Percentiles rank a stretch among this genome's conserved stretches.
Evolutionary conservation across 2,797 vertebrate genomes (phyloP).

Genomic region (Clamator glandarius): DNA sequence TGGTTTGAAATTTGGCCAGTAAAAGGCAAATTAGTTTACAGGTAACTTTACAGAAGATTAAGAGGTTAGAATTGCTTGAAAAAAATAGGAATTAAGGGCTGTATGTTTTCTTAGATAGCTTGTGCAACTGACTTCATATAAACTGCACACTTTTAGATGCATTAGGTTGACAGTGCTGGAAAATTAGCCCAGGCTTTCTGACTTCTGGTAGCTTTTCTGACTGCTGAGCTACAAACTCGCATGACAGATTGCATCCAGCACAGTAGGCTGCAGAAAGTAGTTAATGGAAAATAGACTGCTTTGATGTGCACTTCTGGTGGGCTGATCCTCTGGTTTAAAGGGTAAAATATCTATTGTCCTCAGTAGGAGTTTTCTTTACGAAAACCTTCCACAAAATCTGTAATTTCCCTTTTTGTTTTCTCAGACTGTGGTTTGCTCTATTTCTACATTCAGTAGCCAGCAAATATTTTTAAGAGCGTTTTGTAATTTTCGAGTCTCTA

Average conservation of each 20-base stretch:
- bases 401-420: constrained; percentile 62
- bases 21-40: background rate
- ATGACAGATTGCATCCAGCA: constrained; percentile 68
- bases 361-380: constrained; percentile 46
- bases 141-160: background rate
- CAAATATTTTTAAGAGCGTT: constrained; percentile 3
- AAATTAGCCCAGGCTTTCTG: constrained; percentile 38
- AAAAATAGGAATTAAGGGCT: background rate
- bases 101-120: background rate
- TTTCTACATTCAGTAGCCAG: constrained; percentile 26
- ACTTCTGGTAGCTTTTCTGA: constrained; percentile 46
- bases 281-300: constrained; percentile 63
- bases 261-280: constrained; percentile 64
- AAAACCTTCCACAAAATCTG: constrained; percentile 63
- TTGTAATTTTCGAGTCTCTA: background rate
- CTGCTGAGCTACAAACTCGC: constrained; percentile 32
- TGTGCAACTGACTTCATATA: background rate
- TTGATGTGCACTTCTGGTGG: constrained; percentile 68
- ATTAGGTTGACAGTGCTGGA: constrained; percentile 4
- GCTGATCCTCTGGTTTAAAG: constrained; percentile 59
- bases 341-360: constrained; percentile 53
- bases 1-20: background rate
- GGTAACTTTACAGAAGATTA: background rate
- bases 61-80: background rate
- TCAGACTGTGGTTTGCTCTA: constrained; percentile 39